Conservation (phyloP, 1,140 invertebrate species). For the Acromyrmex charruanus region DNA sequence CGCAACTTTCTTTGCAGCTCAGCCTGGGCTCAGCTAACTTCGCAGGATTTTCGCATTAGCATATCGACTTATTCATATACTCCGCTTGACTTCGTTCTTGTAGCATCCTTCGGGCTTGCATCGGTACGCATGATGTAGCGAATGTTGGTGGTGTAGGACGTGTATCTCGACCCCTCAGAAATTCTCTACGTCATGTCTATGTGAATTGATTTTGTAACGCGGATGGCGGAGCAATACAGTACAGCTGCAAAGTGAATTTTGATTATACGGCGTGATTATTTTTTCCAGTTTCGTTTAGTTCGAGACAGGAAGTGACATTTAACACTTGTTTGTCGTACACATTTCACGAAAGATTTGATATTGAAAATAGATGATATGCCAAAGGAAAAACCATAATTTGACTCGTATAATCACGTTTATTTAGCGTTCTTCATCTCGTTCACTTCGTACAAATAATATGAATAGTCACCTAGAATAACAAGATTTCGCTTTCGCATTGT, state of each 20-base stretch:
- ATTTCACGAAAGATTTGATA: not conserved
- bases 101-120: slow-evolving; percentile 33
- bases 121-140: slow-evolving; percentile 42
- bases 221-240: not conserved
- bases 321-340: not conserved
- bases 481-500: slow-evolving; percentile 43
- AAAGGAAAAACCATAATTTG: not conserved
- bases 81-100: slow-evolving; percentile 63
- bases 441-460: slow-evolving; percentile 46
- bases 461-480: slow-evolving; percentile 61
- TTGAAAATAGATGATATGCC: not conserved
- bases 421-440: not conserved
- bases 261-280: not conserved
- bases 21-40: slow-evolving; percentile 77
- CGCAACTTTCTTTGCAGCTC: slow-evolving; percentile 75
- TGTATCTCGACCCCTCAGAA: slow-evolving; percentile 15
- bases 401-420: not conserved
- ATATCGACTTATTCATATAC: slow-evolving; percentile 84
- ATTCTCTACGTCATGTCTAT: not conserved
- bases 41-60: slow-evolving; percentile 80
- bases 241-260: slow-evolving; percentile 5
- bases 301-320: not conserved
- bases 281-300: not conserved
- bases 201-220: slow-evolving; percentile 5
- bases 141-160: slow-evolving; percentile 16